These are phyloP conservation scores for Puntigrus tetrazona DNA, from an alignment of 2,113 vertebrate species.

Conservation along the genomic window DNA sequence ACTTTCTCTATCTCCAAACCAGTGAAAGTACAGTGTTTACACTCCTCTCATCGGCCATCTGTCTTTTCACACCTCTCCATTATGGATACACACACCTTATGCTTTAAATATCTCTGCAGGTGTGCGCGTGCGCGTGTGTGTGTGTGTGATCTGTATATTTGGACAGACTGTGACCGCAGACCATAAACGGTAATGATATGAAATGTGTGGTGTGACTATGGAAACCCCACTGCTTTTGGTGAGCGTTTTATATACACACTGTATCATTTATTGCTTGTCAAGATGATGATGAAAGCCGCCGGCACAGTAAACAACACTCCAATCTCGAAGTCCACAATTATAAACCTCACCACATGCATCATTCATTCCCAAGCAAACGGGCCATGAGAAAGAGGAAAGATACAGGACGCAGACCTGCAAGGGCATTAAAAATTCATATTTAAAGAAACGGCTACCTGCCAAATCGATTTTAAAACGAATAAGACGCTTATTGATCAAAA, in stretches of 20 bases:
- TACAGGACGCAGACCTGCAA: not conserved
- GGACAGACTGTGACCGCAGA: not conserved
- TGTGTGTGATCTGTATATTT: constrained; percentile 6
- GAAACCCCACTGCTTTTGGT: not conserved
- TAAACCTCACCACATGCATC: not conserved
- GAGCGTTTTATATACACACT: not conserved
- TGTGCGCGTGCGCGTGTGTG: not conserved
- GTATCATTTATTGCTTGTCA: constrained; percentile 29
- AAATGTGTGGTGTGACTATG: not conserved
- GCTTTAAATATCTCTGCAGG: constrained; percentile 5
- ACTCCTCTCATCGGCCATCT: constrained; percentile 21
- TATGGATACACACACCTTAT: not conserved
- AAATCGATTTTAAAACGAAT: not conserved
- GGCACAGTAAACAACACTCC: not conserved
- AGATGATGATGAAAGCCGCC: not conserved
- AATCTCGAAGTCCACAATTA: constrained; percentile 7
- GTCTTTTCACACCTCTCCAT: constrained; percentile 32
- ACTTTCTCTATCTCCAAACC: not conserved
- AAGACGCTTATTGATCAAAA: not conserved
- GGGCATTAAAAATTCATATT: not conserved
- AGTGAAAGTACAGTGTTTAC: constrained; percentile 31
- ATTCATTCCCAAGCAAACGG: constrained; percentile 11
- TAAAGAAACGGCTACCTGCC: not conserved
- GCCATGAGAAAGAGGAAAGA: not conserved
- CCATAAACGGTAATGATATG: constrained; percentile 14